Evolutionary conservation across 2,888 invertebrate genomes (phyloP).

Genomic region (Phrixothrix hirtus): DNA sequence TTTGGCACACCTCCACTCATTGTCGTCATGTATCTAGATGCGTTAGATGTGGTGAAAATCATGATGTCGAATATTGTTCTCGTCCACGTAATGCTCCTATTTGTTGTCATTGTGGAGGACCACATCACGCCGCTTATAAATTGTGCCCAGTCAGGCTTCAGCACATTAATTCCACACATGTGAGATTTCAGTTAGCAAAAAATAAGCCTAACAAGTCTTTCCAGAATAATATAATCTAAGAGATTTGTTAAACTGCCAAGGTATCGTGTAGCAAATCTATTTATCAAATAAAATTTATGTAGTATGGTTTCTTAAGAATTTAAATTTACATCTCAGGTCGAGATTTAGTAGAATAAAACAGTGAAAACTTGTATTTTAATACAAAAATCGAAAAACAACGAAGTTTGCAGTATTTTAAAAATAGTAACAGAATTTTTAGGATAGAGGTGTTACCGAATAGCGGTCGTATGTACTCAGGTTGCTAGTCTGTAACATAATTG

Average conservation of each 20-base stretch:
- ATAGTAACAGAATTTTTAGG: too few relatives aligned
- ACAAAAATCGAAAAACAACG: too few relatives aligned
- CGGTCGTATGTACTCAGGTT: too few relatives aligned
- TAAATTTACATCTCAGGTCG: too few relatives aligned
- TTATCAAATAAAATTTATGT: background rate
- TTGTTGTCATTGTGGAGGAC: constrained; percentile 60
- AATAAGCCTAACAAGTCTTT: constrained; percentile 14
- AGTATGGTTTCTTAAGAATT: background rate
- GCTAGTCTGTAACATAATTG: too few relatives aligned
- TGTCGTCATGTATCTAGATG: constrained; percentile 49
- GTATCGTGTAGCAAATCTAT: background rate
- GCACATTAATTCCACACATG: constrained; percentile 55
- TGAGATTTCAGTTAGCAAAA: constrained; percentile 54
- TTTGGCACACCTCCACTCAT: constrained; percentile 61
- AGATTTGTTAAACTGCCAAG: background rate
- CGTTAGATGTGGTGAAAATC: constrained; percentile 60
- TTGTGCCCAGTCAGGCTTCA: constrained; percentile 58
- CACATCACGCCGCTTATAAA: constrained; percentile 59
- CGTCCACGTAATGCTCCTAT: constrained; percentile 57
- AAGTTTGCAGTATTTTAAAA: too few relatives aligned
- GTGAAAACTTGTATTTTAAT: too few relatives aligned
- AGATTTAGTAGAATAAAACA: too few relatives aligned
- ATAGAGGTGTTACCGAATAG: too few relatives aligned
- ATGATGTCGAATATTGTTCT: constrained; percentile 58
- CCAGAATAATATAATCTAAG: constrained; percentile 7